These are phyloP conservation scores for Petrolisthes cinctipes DNA, from an alignment of 2,888 invertebrate species.

Conservation along the genomic window DNA sequence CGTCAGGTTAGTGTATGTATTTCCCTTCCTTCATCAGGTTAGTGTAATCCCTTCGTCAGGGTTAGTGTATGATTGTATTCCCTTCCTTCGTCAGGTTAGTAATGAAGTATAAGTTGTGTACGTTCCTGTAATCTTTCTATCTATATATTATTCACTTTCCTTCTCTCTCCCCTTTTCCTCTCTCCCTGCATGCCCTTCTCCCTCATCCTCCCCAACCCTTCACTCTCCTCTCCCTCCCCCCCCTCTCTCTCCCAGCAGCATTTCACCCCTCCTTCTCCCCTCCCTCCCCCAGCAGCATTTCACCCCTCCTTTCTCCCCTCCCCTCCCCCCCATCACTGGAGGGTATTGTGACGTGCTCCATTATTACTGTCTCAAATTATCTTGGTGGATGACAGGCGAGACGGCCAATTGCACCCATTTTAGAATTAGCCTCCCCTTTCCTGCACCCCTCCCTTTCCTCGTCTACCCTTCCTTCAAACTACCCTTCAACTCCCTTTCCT, in stretches of 20 bases:
- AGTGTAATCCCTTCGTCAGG: too few relatives aligned
- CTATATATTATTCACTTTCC: too few relatives aligned
- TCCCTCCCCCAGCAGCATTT: not conserved
- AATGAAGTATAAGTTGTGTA: too few relatives aligned
- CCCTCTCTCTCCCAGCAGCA: not conserved
- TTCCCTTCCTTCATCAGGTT: too few relatives aligned
- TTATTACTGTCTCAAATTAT: constrained; percentile 48
- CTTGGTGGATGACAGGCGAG: constrained; percentile 49
- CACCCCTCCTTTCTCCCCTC: not conserved
- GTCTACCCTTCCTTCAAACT: not conserved
- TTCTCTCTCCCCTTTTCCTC: not conserved
- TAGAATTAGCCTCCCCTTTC: constrained; percentile 29
- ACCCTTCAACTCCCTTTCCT: not conserved
- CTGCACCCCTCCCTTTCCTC: not conserved
- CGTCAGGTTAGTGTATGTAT: not conserved
- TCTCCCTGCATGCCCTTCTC: not conserved
- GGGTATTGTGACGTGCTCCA: constrained; percentile 35
- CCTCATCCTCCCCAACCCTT: not conserved
- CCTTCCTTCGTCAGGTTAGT: too few relatives aligned
- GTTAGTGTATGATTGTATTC: too few relatives aligned
- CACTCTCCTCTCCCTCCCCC: not conserved
- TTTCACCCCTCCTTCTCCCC: not conserved
- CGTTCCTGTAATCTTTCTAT: too few relatives aligned
- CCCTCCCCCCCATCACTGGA: constrained; percentile 6
- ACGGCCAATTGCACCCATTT: constrained; percentile 52